Conservation (phyloP, 2,797 vertebrate genomes). For the Pseudochromis fuscus region DNA sequence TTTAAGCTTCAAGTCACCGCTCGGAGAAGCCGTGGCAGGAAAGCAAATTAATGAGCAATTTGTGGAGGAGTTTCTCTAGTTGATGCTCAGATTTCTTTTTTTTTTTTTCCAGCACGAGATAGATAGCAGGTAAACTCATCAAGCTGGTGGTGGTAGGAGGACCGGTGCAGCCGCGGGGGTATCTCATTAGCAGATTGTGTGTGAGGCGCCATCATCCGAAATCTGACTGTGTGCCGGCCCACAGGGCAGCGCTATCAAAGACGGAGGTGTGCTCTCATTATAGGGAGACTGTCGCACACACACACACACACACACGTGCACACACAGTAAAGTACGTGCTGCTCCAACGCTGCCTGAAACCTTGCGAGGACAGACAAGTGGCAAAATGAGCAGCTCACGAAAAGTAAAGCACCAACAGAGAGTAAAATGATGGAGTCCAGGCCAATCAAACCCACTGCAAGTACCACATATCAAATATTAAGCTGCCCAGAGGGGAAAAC, state of each 20-base stretch:
- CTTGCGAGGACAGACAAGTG: neutral
- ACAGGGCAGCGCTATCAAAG: slow-evolving; percentile 16
- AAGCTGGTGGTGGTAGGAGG: neutral
- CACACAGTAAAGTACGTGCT: neutral
- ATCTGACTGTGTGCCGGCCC: neutral
- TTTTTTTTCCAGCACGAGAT: slow-evolving; percentile 12
- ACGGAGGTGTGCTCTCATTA: slow-evolving; percentile 33
- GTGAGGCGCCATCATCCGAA: slow-evolving; percentile 1
- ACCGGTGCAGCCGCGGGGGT: neutral
- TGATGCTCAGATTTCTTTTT: neutral
- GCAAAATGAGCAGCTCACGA: neutral
- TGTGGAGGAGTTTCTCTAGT: slow-evolving; percentile 2
- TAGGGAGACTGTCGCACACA: neutral
- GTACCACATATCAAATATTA: slow-evolving; percentile 11
- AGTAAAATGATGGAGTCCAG: neutral
- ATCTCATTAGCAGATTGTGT: slow-evolving; percentile 42
- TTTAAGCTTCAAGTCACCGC: slow-evolving; percentile 1
- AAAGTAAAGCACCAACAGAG: neutral
- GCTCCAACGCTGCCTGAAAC: neutral
- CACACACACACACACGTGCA: neutral
- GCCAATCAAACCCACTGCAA: slow-evolving; percentile 1
- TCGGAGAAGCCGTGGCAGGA: neutral
- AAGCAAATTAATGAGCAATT: slow-evolving; percentile 32
- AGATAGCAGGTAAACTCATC: slow-evolving; percentile 17
- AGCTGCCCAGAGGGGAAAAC: neutral